Base-by-base conservation (phyloP, 2,113 vertebrate genomes). In the Cervus canadensis region DNA sequence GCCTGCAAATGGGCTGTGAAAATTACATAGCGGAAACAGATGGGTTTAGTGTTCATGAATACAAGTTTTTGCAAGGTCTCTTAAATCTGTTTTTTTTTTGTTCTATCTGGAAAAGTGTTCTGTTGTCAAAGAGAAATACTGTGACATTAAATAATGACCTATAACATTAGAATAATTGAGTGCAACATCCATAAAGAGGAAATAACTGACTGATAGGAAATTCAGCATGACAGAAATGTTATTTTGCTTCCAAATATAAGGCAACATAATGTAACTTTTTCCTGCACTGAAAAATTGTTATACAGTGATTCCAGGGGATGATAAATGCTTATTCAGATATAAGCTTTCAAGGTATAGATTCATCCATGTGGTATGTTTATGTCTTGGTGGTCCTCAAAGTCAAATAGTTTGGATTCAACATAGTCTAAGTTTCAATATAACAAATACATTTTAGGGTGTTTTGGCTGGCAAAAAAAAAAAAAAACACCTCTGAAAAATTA, bases 261-360 rank as follows among this genome's bases (percentile, higher is more conserved):
- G 33, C 83, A 7, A 64, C 28, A 50, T 0, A 0, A 40, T 90
- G 48, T 93, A 52, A 87, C 30, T 98, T 94, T 92, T 60, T 54
- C 79, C 93, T 87, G 23, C 48, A 81, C 59, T 62, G 89, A 74
- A 94, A 64, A 92, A 96, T 13, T 30, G 78, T 96, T 19, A 2
- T 17, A 95, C 30, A 56, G 23, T 0, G 4, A 95, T 96, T 97
- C 92, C 59, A 92, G 76, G 92, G 81, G 96, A 91, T 48, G 83
- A 97, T 95, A 97, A 98, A 98, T 95, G 81, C 97, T 98, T 97
- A 98, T 89, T 89, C 26, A 95, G 79, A 40, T 87, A 86, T 87
- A 52, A 84, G 19, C 81, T 95, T 95, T 94, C 89, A 95, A 94
- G 59, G 56, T 96, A 56, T 40, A 86, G 67, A 52, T 92, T 93